A percentile compares a stretch with the other conserved stretches of the same genome.
These are phyloP conservation scores for Sylvilagus floridanus DNA, from an alignment of 2,797 vertebrate genomes.

Conservation along the genomic window DNA sequence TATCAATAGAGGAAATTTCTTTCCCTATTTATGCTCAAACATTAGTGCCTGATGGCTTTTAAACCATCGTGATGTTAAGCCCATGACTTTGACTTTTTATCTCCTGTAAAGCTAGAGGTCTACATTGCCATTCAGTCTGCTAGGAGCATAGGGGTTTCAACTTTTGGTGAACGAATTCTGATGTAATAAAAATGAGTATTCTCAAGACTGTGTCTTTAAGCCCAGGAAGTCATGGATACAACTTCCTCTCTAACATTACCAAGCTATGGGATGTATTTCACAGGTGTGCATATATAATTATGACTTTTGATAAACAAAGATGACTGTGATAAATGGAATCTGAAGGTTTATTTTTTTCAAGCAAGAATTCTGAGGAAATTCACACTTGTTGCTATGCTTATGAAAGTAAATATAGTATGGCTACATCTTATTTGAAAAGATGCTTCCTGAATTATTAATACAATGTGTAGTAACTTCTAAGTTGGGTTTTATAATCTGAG, in stretches of 20 bases:
- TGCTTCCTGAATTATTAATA: slow-evolving; percentile 23
- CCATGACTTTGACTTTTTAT: slow-evolving; percentile 42
- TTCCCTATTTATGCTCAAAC: slow-evolving; percentile 55
- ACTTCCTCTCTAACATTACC: background rate
- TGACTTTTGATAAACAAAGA: background rate
- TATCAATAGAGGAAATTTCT: slow-evolving; percentile 64
- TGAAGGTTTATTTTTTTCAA: slow-evolving; percentile 17
- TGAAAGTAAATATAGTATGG: background rate
- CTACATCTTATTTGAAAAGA: background rate
- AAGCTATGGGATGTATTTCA: background rate
- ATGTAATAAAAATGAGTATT: background rate
- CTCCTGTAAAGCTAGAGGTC: background rate
- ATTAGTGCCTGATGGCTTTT: slow-evolving; percentile 51
- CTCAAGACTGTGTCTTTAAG: background rate
- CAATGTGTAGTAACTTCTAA: background rate
- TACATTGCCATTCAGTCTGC: background rate
- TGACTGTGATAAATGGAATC: background rate
- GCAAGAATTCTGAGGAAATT: background rate
- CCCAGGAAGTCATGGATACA: background rate
- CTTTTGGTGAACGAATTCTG: background rate
- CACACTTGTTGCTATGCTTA: background rate
- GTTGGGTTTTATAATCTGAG: slow-evolving; percentile 39
- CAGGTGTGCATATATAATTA: background rate
- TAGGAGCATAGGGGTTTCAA: background rate
- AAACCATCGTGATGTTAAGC: slow-evolving; percentile 41